A percentile compares a stretch with the other conserved stretches of the same genome.
Conservation (phyloP, 2,113 vertebrate species). For the Mellivora capensis region DNA sequence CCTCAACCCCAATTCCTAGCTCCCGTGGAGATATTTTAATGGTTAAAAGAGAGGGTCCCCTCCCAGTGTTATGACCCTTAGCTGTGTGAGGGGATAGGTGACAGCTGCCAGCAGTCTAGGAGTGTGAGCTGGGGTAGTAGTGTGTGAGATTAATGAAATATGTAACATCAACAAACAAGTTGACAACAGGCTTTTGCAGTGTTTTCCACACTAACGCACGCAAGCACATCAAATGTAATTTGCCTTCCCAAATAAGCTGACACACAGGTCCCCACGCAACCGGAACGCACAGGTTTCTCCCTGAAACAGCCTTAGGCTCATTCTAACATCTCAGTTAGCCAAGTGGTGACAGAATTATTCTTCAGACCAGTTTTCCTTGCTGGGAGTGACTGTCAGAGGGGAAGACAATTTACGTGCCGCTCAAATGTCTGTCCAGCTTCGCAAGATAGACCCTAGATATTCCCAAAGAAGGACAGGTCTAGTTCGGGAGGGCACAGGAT, state of each 20-base stretch:
- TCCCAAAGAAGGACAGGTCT: background rate
- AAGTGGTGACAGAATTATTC: background rate
- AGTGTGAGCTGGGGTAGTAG: background rate
- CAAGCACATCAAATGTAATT: background rate
- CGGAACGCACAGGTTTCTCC: background rate
- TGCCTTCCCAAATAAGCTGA: background rate
- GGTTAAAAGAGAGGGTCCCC: too few species aligned
- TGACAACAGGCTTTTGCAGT: background rate
- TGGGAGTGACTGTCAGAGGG: slow-evolving; percentile 16
- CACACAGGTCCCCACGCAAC: background rate
- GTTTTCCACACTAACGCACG: background rate
- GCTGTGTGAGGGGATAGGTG: background rate
- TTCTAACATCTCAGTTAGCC: slow-evolving; percentile 1
- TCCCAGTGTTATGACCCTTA: background rate
- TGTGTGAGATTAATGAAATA: background rate
- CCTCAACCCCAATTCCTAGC: background rate
- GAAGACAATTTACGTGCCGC: background rate
- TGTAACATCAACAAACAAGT: background rate
- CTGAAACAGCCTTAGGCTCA: slow-evolving; percentile 23
- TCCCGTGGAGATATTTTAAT: background rate
- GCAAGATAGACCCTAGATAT: background rate
- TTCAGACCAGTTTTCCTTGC: slow-evolving; percentile 1
- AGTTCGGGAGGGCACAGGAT: background rate
- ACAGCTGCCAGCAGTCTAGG: too few species aligned
- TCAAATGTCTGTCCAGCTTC: background rate